Evolutionary conservation across 2,797 vertebrate species (phyloP).

Genomic region (Neosilurus mollespiculum): DNA sequence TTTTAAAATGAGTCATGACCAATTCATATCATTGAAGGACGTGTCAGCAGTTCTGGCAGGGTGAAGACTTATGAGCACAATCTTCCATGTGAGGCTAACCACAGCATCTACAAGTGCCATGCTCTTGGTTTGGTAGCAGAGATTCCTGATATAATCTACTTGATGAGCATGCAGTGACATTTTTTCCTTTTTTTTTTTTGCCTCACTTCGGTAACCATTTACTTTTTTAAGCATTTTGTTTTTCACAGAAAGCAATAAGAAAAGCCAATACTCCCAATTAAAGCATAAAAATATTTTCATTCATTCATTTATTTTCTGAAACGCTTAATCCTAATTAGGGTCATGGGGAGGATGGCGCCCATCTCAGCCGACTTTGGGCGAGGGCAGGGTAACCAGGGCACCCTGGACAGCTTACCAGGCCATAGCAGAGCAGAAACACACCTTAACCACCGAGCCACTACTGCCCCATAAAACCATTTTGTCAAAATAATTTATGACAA

Average conservation of each 20-base stretch:
- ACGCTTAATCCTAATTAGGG: too few relatives aligned
- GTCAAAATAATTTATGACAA: background rate
- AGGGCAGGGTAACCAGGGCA: too few relatives aligned
- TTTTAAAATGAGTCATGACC: background rate
- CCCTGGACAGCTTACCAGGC: too few relatives aligned
- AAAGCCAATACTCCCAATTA: background rate
- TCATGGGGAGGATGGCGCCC: too few relatives aligned
- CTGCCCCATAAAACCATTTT: background rate
- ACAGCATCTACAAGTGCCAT: background rate
- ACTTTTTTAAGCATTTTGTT: background rate
- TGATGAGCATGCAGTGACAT: background rate
- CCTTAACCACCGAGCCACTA: too few relatives aligned
- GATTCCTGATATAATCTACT: background rate
- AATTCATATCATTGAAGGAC: background rate
- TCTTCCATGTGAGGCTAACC: background rate
- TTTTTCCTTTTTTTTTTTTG: background rate
- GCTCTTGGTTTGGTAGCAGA: background rate
- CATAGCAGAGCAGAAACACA: too few relatives aligned
- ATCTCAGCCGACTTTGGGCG: too few relatives aligned
- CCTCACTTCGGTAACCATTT: background rate
- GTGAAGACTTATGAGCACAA: background rate
- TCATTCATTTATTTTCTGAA: too few relatives aligned
- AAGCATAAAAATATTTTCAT: background rate
- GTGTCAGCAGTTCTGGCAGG: background rate
- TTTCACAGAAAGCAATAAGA: background rate